Evolutionary conservation across 2,888 invertebrate genomes (phyloP), one percentile per base, ranked within the genome.

Genomic region (Hipparchia semele): DNA sequence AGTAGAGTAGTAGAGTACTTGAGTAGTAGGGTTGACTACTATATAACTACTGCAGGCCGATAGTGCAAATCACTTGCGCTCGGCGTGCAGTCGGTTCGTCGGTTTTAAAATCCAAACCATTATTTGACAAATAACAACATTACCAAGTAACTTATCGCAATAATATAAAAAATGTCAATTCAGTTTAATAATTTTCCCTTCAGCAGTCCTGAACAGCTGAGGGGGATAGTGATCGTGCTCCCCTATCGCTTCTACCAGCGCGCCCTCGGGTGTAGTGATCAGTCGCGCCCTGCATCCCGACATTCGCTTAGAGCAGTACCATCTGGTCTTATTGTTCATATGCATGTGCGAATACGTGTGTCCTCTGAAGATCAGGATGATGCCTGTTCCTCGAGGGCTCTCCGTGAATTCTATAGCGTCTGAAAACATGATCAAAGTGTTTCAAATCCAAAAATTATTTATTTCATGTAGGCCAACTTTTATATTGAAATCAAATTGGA

Each of bases 291-390:
- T 81, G 65, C 83, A 83, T 0, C 79, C 78, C 0, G 64, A 10
- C 0, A 68, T 67, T 53, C 68, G 73, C 69, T 75, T 81, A 2
- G 78, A 77, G 71, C 82, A 82, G 72, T 82, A 81, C 81, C 82
- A 83, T 56, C 76, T 72, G 1, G 73, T 76, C 13, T 67, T 75
- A 12, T 75, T 73, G n/a, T 69, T 73, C 8, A 65, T 33, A 33
- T 76, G 76, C 51, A 72, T 68, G 8, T 71, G 74, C n/a, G 72
- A 68, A 58, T 68, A 76, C 5, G 70, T 61, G 8, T 65, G 68
- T 4, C 74, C 70, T 13, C 53, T 62, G 23, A 73, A 75, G 5
- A 73, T 54, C n/a, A 75, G 66, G 13, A 66, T 33, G 33, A 53
- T 39, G 0, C 71, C 68, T 10, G 68, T 69, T 0, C 75, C 73